Base-by-base conservation (phyloP, 2,113 vertebrate species). In the Isichthys henryi region DNA sequence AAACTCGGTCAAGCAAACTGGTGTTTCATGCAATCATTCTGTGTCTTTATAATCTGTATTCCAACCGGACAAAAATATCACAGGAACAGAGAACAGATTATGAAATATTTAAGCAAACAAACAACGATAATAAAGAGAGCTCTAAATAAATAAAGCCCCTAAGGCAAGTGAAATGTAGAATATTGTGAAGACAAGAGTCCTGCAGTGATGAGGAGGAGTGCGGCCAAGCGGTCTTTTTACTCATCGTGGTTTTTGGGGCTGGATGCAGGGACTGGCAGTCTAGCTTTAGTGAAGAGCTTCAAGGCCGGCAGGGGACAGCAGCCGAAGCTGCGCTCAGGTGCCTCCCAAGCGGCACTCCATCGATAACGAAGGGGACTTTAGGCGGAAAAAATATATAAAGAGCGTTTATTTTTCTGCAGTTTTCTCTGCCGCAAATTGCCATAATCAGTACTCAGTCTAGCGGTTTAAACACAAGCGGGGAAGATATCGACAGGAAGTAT, bases 31-130 rank as follows among this genome's bases (percentile, higher is more conserved):
- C 74, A 17, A 80, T 35, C 74, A 43, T 39, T 80, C 39, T 43
- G 15, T 80, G 35, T 80, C 74, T 43, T 43, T 80, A 15, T 43
- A 80, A 80, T 80, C 35, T 43, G 74, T 80, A 80, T 80, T 80
- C 13, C 35, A 19, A 43, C 35, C 3, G 35, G 74, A 43, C 74
- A 17, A 80, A 43, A 35, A 39, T 35, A 80, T 80, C 74, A 80
- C 15, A 39, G 74, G 31, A 43, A 39, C 74, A 35, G 74, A 39
- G 31, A 77, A 39, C 35, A 19, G 70, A 80, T 19, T 17, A 80
- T 80, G 31, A 80, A 80, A 80, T 80, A 80, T 80, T 80, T 80
- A 80, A 80, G 74, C 74, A 80, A 43, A 80, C 13, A 80, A 43
- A 80, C 31, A 80, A 80, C 13, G 27, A 70, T 31, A 31, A 70